Conservation (phyloP, 2,797 vertebrate species). For the Ciconia nigra region DNA sequence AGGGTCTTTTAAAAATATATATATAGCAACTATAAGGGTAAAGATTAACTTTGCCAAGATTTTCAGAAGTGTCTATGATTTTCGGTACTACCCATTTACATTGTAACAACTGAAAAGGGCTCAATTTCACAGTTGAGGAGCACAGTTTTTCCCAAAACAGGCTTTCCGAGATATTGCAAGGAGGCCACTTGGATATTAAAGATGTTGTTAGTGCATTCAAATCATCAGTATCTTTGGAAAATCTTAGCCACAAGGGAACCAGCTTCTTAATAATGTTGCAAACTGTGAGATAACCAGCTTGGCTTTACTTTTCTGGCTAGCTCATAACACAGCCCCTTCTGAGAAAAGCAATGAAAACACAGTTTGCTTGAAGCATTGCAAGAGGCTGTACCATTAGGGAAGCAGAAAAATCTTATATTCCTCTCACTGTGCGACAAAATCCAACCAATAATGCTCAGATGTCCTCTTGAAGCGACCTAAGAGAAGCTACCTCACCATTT, state of each 20-base stretch:
- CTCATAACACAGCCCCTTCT: neutral
- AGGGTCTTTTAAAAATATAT: neutral
- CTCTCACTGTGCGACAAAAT: neutral
- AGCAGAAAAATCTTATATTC: neutral
- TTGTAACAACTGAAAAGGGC: neutral
- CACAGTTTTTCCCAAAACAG: neutral
- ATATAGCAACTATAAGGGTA: neutral
- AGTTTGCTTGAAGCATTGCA: neutral
- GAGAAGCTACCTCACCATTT: neutral
- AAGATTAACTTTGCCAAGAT: neutral
- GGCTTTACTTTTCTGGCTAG: neutral
- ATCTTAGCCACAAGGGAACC: neutral
- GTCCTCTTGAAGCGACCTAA: neutral
- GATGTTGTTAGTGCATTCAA: neutral
- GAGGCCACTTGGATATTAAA: neutral
- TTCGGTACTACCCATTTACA: neutral
- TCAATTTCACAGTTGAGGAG: neutral
- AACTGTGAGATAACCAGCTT: slow-evolving; percentile 30
- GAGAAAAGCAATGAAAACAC: neutral
- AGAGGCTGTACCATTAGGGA: neutral
- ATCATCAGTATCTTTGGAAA: neutral
- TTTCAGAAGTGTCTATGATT: neutral
- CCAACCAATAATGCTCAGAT: neutral
- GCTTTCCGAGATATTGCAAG: neutral
- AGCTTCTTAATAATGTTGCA: neutral